phyloP scores from a whole-genome alignment of 2,797 vertebrate genomes.

The Etheostoma nigrum region DNA sequence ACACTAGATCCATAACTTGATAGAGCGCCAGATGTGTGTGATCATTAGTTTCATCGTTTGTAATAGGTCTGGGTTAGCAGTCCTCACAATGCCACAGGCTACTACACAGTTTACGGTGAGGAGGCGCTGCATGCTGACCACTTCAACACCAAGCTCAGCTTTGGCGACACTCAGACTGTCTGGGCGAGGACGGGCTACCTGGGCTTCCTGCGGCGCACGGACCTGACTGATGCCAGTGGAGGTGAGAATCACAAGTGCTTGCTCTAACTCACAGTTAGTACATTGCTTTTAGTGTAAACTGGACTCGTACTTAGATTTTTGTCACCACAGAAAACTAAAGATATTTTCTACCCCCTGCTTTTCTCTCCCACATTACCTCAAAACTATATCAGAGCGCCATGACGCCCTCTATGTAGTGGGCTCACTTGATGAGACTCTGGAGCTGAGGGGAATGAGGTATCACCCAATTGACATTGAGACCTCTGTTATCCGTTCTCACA shows the following conservation, averaged over 20 bases:
- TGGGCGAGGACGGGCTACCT: slow-evolving; percentile 97
- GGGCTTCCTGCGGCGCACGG: slow-evolving; percentile 95
- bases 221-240: slow-evolving; percentile 96
- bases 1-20: neutral
- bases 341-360: neutral
- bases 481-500: slow-evolving; percentile 91
- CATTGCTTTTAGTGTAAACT: neutral
- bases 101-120: slow-evolving; percentile 95
- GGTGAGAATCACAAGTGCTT: slow-evolving; percentile 79
- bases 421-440: slow-evolving; percentile 91
- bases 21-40: neutral
- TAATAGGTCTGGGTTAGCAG: slow-evolving; percentile 95
- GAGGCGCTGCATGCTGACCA: slow-evolving; percentile 95
- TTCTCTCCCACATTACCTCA: neutral
- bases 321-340: neutral
- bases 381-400: slow-evolving; percentile 84
- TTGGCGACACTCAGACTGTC: slow-evolving; percentile 94
- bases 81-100: slow-evolving; percentile 95
- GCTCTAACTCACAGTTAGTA: neutral
- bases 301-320: neutral
- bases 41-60: slow-evolving; percentile 12
- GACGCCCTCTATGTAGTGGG: slow-evolving; percentile 92
- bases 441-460: slow-evolving; percentile 92
- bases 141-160: slow-evolving; percentile 94
- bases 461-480: slow-evolving; percentile 94